Conservation (phyloP, 2,113 vertebrate species). For the Beaufortia kweichowensis region DNA sequence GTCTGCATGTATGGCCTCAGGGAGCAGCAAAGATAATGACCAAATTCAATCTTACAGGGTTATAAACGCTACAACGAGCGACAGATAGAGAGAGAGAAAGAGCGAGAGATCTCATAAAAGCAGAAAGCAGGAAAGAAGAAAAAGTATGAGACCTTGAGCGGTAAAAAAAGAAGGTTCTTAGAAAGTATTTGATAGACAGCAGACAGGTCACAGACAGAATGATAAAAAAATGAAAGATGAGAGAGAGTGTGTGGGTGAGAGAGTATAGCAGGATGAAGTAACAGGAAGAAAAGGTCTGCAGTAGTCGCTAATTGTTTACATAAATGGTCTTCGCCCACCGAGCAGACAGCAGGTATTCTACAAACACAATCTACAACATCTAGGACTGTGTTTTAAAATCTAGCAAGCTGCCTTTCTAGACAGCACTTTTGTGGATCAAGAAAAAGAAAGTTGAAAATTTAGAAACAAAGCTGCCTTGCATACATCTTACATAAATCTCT, state of each 20-base stretch:
- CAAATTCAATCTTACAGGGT: conserved; percentile 48
- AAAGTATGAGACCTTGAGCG: not conserved
- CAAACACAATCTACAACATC: no score
- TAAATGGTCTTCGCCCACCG: no score
- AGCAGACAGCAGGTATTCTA: no score
- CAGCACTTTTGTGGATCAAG: no score
- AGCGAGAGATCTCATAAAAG: conserved; percentile 7
- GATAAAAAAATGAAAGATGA: not conserved
- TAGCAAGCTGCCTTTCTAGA: no score
- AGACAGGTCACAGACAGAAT: not conserved
- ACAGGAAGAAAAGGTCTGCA: no score
- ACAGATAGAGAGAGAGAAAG: conserved; percentile 30
- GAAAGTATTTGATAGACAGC: not conserved
- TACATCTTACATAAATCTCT: no score
- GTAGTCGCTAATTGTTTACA: no score
- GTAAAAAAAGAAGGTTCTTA: conserved; percentile 5
- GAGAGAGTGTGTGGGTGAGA: conserved; percentile 1
- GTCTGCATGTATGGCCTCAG: conserved; percentile 38
- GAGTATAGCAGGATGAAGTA: no score
- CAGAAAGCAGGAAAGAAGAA: not conserved
- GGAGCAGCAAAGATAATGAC: conserved; percentile 49
- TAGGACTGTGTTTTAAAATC: no score
- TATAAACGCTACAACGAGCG: conserved; percentile 35
- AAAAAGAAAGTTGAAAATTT: no score
- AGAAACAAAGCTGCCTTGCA: no score